Base-by-base conservation (phyloP, 2,797 vertebrate species). In the Sebastes vulpes region DNA sequence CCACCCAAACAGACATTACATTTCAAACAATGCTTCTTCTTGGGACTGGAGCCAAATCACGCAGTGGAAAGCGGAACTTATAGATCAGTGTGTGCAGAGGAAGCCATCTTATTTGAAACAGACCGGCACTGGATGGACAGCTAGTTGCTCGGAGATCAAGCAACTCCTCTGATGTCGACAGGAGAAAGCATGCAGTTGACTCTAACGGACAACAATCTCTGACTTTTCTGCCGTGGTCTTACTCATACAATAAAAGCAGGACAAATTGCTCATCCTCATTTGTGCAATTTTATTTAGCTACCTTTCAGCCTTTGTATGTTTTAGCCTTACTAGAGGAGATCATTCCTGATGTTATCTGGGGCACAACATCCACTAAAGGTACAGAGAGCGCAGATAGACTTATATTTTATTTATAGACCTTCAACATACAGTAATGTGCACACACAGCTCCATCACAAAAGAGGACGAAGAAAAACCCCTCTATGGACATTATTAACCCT, bases 1-100 rank as follows among this genome's bases (percentile, higher is more conserved):
- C 75, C 85, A 65, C 48, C 79, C 64, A 71, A 28, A 84, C 75
- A 78, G 71, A 85, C 63, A 38, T 53, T 53, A 58, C 67, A 60
- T 82, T 79, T 75, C 65, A 86, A 89, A 87, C 80, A 90, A 80
- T 65, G 59, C 63, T 54, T 67, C 59, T 58, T 70, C 59, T 75
- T 54, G 54, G 65, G 66, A 81, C 50, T 29, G 26, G 10, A 85
- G 73, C 76, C 72, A 84, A 84, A 81, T 72, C 35, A 29, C 11
- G 12, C 64, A 50, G 60, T 38, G 32, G 56, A 79, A 81, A 74
- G 31, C 48, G 28, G 52, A 77, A 73, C 53, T 58, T 42, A 4
- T 6, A 60, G 26, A 48, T 65, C 25, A 57, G 57, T 56, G 60
- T 29, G 53, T 58, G 58, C n/a, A 58, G 25, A 28, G 12, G 25